phyloP scores from a whole-genome alignment of 2,888 invertebrate genomes.

The Rhimphoctona megacephalus region DNA sequence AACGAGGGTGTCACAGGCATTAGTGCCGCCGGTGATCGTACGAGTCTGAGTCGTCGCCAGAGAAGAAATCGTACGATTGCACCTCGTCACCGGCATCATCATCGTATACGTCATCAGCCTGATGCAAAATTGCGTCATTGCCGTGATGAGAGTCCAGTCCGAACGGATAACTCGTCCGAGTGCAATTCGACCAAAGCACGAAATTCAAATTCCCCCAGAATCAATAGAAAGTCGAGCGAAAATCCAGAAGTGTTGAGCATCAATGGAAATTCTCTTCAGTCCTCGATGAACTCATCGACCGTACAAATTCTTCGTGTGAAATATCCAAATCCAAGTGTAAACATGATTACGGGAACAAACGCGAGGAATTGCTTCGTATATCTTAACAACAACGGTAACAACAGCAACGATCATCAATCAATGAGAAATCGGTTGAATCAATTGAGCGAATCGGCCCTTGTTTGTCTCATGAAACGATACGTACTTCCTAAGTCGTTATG shows the following conservation, averaged over 20 bases:
- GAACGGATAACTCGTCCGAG: not conserved
- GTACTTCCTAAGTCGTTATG: constrained; percentile 86
- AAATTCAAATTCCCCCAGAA: not conserved
- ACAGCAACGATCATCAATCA: not conserved
- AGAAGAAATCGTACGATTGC: constrained; percentile 85
- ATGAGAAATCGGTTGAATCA: constrained; percentile 71
- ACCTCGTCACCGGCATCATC: constrained; percentile 55
- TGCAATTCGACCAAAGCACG: not conserved
- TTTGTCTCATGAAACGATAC: constrained; percentile 87
- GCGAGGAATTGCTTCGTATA: constrained; percentile 77
- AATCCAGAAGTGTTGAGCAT: not conserved
- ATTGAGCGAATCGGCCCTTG: constrained; percentile 86
- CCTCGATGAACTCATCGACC: constrained; percentile 71
- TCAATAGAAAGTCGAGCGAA: not conserved
- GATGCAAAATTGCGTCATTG: constrained; percentile 46
- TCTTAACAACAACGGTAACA: not conserved
- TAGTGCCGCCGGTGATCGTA: constrained; percentile 79
- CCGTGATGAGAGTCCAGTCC: constrained; percentile 32
- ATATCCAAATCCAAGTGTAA: not conserved
- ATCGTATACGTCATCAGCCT: constrained; percentile 59
- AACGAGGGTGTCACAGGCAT: not conserved
- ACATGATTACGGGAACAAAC: constrained; percentile 76
- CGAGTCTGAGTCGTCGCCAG: constrained; percentile 86
- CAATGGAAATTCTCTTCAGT: not conserved
- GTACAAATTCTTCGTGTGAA: not conserved